A percentile compares a stretch with the other conserved stretches of the same genome.
These are phyloP conservation scores for Falco rusticolus DNA, from an alignment of 2,797 vertebrate species.

Conservation along the genomic window DNA sequence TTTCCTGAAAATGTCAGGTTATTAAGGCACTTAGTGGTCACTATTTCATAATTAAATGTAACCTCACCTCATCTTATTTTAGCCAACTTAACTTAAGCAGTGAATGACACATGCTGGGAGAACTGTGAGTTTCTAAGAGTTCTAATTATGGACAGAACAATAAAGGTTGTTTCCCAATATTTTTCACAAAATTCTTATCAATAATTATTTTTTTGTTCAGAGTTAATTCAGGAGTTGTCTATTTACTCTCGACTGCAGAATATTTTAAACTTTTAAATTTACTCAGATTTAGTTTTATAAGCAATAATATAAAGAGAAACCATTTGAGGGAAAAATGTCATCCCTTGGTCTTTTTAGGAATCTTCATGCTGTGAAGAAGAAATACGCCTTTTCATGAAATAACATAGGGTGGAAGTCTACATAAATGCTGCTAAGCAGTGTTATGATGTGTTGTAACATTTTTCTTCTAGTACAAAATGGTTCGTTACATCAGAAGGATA, in stretches of 20 bases:
- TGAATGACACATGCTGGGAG: neutral
- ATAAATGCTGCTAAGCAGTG: neutral
- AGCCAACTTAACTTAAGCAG: slow-evolving; percentile 5
- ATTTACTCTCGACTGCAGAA: neutral
- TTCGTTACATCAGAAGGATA: slow-evolving; percentile 95
- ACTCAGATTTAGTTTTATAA: neutral
- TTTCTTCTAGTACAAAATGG: slow-evolving; percentile 92
- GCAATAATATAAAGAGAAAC: neutral
- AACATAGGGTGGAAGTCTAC: neutral
- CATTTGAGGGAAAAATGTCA: neutral
- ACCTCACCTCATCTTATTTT: neutral
- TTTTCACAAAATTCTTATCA: neutral
- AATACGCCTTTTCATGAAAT: neutral
- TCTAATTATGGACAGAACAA: slow-evolving; percentile 21
- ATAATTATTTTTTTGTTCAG: neutral
- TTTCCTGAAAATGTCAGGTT: neutral
- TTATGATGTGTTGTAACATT: slow-evolving; percentile 37
- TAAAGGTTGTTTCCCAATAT: neutral
- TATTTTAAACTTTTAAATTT: neutral
- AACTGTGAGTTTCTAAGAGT: slow-evolving; percentile 1
- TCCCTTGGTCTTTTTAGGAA: neutral
- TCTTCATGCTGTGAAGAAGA: neutral
- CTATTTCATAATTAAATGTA: neutral
- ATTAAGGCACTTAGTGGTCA: neutral
- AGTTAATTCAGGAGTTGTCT: neutral